Percentiles rank a stretch among this genome's conserved stretches.
Conservation (phyloP, 2,888 invertebrate species). For the Orthonychiurus folsomi region DNA sequence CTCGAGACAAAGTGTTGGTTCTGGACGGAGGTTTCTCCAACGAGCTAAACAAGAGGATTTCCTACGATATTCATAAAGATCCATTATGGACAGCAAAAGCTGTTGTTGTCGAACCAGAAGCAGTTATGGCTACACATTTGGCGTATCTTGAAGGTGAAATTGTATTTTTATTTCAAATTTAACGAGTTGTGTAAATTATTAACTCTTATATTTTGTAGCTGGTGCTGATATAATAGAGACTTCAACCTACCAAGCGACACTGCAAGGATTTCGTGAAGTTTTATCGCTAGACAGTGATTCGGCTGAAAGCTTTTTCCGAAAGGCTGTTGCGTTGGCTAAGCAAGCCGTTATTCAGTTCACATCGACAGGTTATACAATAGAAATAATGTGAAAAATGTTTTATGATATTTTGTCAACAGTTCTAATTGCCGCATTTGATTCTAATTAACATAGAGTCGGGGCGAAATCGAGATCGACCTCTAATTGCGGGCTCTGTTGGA, state of each 20-base stretch:
- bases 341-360: constrained; percentile 53
- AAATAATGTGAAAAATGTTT: no score
- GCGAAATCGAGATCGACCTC: constrained; percentile 44
- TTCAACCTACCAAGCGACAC: constrained; percentile 80
- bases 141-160: constrained; percentile 64
- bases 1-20: no score
- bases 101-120: constrained; percentile 66
- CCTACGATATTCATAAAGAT: constrained; percentile 66
- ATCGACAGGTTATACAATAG: no score
- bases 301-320: constrained; percentile 61
- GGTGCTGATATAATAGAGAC: constrained; percentile 81
- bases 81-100: constrained; percentile 82
- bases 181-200: not conserved
- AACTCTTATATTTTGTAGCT: constrained; percentile 49
- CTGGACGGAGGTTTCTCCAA: constrained; percentile 71
- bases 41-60: constrained; percentile 62
- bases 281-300: constrained; percentile 59
- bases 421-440: no score
- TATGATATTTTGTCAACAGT: no score
- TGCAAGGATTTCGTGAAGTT: constrained; percentile 65
- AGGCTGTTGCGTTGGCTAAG: constrained; percentile 64
- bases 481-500: constrained; percentile 81
- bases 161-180: no score
- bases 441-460: not conserved
- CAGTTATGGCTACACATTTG: constrained; percentile 68